Base-by-base conservation (phyloP, 53 echinoderm and acorn worm species). In the Echinarachnius parma region DNA sequence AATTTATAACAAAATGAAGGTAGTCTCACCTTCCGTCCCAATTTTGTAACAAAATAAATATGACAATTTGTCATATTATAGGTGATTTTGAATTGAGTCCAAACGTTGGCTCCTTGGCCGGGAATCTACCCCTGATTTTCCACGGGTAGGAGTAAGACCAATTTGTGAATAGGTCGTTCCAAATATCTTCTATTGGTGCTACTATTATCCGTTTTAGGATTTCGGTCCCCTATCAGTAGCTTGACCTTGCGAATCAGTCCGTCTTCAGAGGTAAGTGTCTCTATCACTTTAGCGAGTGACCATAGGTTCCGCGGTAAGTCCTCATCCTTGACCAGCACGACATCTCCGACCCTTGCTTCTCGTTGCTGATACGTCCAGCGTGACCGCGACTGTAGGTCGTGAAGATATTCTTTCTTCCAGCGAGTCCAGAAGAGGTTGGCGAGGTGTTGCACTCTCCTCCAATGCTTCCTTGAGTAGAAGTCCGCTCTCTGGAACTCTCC, bases 391-490 rank as follows among this genome's bases (percentile, higher is more conserved):
- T 80, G 75, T 2, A 85, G 75, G 55, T 63, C 63, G 25, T 45
- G 33, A 3, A 80, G 64, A 23, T 56, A 85, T 48, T 80, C 86
- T 13, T 80, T 77, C 77, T 66, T 80, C 86, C 80, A 80, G 33
- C 86, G 86, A 28, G 11, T 56, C 86, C 86, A 80, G 50, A 85
- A 85, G 5, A 75, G 75, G 30, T 80, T 85, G 1, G 61, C 75
- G 0, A 80, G 24, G 28, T 85, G 47, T 24, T 62, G 82, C 2
- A 75, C 75, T 63, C 84, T 44, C 27, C 84, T 69, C 83, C 83
- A 82, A 27, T 66, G 44, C 22, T 66, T 82, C 11, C 57, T 18
- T 9, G 64, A 64, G 21, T 84, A 71, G 10, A 83, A 5, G 30
- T 84, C 84, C 15, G 57, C 26, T 1, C 33, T 19, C 8, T 42